Evolutionary conservation across 2,113 vertebrate species (phyloP).

Genomic region (Mirza zaza): DNA sequence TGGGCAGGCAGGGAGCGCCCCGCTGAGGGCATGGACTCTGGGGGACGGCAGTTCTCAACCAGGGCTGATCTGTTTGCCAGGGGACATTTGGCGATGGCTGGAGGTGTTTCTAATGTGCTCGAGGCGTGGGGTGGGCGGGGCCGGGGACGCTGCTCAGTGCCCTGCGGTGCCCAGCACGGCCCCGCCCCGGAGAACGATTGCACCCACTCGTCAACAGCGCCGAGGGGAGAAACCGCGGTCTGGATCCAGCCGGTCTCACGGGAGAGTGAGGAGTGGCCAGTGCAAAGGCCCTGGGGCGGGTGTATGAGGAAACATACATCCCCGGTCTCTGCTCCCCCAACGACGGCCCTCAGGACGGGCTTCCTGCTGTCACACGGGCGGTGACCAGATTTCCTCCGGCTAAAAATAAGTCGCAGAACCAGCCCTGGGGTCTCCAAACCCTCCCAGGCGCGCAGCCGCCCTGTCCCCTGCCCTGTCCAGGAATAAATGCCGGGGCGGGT

Average conservation of each 20-base stretch:
- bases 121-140: not conserved
- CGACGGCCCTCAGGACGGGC: not conserved
- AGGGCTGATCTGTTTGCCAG: not conserved
- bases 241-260: not conserved
- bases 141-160: not conserved
- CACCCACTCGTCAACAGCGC: not conserved
- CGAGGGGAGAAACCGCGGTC: not conserved
- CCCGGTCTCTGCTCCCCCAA: not conserved
- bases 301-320: not conserved
- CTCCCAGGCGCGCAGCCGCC: not conserved
- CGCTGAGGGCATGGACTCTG: too few relatives aligned
- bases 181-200: not conserved
- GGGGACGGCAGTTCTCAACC: not conserved
- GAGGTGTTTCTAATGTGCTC: not conserved
- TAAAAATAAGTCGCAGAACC: not conserved
- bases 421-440: not conserved
- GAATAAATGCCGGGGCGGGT: not conserved
- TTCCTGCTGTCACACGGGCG: rapidly evolving
- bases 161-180: not conserved
- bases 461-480: not conserved
- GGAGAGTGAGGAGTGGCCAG: not conserved
- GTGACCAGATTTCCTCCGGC: not conserved
- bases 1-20: not conserved
- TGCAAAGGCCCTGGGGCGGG: not conserved
- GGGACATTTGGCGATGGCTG: not conserved